A percentile compares a stretch with the other conserved stretches of the same genome.
Evolutionary conservation across 2,797 vertebrate genomes (phyloP).

Genomic region (Acanthurus lineatus): DNA sequence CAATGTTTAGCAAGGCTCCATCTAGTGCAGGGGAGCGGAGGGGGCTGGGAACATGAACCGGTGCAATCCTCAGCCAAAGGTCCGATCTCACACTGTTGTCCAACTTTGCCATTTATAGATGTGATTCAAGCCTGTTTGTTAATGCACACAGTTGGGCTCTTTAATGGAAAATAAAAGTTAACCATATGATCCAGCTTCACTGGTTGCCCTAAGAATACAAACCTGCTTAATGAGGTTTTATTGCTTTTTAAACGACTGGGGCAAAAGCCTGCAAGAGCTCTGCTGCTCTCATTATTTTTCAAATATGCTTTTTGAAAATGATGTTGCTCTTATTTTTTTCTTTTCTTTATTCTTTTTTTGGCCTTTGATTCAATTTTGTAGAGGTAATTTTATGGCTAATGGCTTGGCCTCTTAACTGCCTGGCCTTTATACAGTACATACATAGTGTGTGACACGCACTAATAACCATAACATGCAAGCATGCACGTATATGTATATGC

Average conservation of each 20-base stretch:
- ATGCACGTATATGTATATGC: not conserved
- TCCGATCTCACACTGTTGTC: constrained; percentile 82
- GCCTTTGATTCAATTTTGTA: constrained; percentile 25
- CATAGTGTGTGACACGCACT: not conserved
- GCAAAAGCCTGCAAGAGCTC: constrained; percentile 4
- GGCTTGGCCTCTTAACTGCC: not conserved
- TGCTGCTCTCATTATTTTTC: constrained; percentile 27
- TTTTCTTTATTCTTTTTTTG: constrained; percentile 15
- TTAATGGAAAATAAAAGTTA: constrained; percentile 52
- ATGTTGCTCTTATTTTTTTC: constrained; percentile 4
- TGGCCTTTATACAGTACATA: constrained; percentile 10
- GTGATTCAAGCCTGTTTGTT: constrained; percentile 68
- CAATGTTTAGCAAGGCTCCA: constrained; percentile 69
- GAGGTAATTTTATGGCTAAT: constrained; percentile 33
- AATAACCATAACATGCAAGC: constrained; percentile 3
- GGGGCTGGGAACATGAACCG: constrained; percentile 75
- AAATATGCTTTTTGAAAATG: constrained; percentile 20
- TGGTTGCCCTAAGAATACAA: constrained; percentile 25
- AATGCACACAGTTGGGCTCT: constrained; percentile 57
- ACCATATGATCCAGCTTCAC: constrained; percentile 42
- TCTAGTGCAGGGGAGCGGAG: constrained; percentile 41
- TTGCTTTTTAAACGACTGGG: constrained; percentile 33
- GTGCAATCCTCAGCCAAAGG: constrained; percentile 79
- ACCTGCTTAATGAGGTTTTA: constrained; percentile 24
- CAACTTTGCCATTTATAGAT: constrained; percentile 83